Percentiles rank a stretch among this genome's conserved stretches.
Conservation (phyloP, 2,888 invertebrate genomes). For the Ctena decussata region DNA sequence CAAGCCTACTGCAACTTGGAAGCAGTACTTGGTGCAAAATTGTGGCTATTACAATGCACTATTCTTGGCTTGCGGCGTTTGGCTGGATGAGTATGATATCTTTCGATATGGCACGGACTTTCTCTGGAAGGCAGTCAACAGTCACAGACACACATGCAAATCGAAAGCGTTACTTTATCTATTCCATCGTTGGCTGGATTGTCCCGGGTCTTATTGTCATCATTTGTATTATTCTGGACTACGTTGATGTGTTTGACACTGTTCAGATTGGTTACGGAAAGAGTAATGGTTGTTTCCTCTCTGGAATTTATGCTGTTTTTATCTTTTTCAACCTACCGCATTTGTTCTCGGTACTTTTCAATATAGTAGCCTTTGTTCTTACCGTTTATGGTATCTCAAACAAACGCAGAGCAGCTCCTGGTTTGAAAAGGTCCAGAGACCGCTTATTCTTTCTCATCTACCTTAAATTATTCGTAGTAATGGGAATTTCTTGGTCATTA, state of each 20-base stretch:
- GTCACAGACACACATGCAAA: background rate
- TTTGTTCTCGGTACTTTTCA: constrained; percentile 3
- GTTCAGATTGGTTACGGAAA: constrained; percentile 25
- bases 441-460: constrained; percentile 24
- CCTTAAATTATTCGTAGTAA: constrained; percentile 27
- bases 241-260: background rate
- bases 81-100: constrained; percentile 59
- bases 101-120: constrained; percentile 54
- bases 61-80: constrained; percentile 44
- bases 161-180: background rate
- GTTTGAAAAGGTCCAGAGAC: constrained; percentile 1
- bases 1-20: background rate
- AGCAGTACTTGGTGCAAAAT: constrained; percentile 28
- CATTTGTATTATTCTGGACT: constrained; percentile 20
- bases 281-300: constrained; percentile 12
- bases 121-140: background rate
- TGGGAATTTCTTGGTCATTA: constrained; percentile 35
- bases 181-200: constrained; percentile 24
- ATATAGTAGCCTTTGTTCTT: constrained; percentile 18
- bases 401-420: background rate
- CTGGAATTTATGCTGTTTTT: background rate
- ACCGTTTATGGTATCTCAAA: constrained; percentile 31
- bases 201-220: constrained; percentile 12
- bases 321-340: constrained; percentile 22
- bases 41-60: constrained; percentile 32